These are phyloP conservation scores for Diaphora mendica DNA, from an alignment of 2,888 invertebrate species.

Conservation along the genomic window DNA sequence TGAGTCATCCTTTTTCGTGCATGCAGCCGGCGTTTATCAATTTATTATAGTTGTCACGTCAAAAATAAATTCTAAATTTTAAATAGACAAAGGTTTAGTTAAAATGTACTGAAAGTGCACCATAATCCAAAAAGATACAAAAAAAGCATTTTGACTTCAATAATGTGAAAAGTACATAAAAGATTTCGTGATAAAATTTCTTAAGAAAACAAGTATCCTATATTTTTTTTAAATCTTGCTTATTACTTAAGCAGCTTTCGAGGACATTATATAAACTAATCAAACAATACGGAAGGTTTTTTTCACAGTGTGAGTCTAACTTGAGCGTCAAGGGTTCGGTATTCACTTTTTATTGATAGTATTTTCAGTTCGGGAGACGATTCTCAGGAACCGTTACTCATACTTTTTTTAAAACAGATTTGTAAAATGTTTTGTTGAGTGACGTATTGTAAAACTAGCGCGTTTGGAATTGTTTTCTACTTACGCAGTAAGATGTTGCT, in stretches of 20 bases:
- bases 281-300: not conserved
- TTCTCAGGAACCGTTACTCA: not conserved
- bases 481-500: not conserved
- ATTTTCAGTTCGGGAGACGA: not conserved
- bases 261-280: conserved; percentile 3
- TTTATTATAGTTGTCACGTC: too few species aligned
- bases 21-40: too few species aligned
- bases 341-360: not conserved
- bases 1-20: too few species aligned
- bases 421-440: not conserved
- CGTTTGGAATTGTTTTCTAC: not conserved
- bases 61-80: too few species aligned
- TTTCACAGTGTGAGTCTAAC: not conserved
- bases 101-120: not conserved
- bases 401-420: not conserved
- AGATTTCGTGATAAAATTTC: not conserved
- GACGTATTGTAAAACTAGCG: not conserved
- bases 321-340: not conserved
- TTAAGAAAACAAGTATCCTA: not conserved
- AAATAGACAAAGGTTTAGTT: not conserved
- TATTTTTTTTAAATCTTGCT: not conserved
- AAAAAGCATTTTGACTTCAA: not conserved
- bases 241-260: not conserved
- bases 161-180: not conserved
- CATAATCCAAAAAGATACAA: not conserved